A percentile compares a stretch with the other conserved stretches of the same genome.
Evolutionary conservation across 2,797 vertebrate genomes (phyloP).

Genomic region (Emys orbicularis): DNA sequence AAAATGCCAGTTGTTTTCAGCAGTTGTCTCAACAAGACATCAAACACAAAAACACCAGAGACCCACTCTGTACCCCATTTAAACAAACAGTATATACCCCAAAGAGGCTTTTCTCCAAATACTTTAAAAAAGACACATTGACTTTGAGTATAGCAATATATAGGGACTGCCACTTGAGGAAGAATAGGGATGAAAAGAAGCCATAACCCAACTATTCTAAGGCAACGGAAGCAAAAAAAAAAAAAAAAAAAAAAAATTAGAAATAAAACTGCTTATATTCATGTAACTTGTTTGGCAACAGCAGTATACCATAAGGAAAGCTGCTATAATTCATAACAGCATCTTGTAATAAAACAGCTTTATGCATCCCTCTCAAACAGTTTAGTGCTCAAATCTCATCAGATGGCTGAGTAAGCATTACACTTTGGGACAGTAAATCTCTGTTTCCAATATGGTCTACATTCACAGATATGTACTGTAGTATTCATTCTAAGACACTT

Average conservation of each 20-base stretch:
- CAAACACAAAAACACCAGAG: slow-evolving; percentile 15
- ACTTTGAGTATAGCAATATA: slow-evolving; percentile 59
- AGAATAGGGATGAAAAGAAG: slow-evolving; percentile 57
- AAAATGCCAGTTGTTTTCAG: slow-evolving; percentile 1
- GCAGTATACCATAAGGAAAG: slow-evolving; percentile 83
- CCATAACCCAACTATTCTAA: slow-evolving; percentile 71
- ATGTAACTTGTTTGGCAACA: slow-evolving; percentile 83
- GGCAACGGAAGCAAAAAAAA: slow-evolving; percentile 79
- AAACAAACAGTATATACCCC: not conserved
- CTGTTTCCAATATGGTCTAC: slow-evolving; percentile 85
- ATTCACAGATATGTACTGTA: slow-evolving; percentile 77
- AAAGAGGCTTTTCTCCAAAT: slow-evolving; percentile 31
- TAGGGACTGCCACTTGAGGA: slow-evolving; percentile 40
- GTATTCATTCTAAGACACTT: slow-evolving; percentile 77
- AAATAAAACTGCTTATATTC: slow-evolving; percentile 83
- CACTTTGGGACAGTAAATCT: slow-evolving; percentile 86
- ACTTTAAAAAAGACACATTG: slow-evolving; percentile 56
- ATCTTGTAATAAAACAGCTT: slow-evolving; percentile 87
- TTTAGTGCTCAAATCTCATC: slow-evolving; percentile 83
- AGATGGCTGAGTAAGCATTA: slow-evolving; percentile 87
- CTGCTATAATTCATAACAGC: slow-evolving; percentile 85
- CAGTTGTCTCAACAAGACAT: slow-evolving; percentile 24
- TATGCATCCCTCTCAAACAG: slow-evolving; percentile 83
- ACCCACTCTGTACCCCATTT: not conserved
- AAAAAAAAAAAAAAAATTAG: slow-evolving; percentile 77